phyloP scores from a whole-genome alignment of 2,113 vertebrate species.

The Hydrochoerus hydrochaeris region DNA sequence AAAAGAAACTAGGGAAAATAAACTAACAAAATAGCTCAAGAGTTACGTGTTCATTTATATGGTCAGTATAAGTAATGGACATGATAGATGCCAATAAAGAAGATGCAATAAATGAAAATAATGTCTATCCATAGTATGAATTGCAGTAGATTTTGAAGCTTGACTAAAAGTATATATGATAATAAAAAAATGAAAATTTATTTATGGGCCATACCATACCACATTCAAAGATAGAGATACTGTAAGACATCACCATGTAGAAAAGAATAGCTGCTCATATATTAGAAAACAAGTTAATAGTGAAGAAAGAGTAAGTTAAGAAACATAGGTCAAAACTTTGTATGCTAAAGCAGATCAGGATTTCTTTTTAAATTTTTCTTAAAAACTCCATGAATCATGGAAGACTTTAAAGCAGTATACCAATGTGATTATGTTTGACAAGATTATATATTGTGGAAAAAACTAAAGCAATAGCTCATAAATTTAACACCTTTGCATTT shows the following conservation, averaged over 20 bases:
- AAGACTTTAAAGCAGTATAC: background rate
- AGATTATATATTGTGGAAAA: background rate
- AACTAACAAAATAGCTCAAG: background rate
- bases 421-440: background rate
- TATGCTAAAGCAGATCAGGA: background rate
- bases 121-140: background rate
- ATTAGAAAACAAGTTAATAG: accelerated
- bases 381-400: background rate
- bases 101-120: background rate
- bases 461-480: background rate
- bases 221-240: accelerated
- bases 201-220: background rate
- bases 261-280: accelerated
- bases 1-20: background rate
- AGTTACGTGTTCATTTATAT: background rate
- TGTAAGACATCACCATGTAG: background rate
- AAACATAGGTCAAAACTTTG: background rate
- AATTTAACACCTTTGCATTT: background rate
- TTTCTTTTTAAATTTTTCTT: background rate
- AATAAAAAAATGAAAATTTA: background rate
- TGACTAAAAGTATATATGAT: background rate
- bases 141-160: background rate
- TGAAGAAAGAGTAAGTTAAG: background rate
- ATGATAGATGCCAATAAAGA: background rate
- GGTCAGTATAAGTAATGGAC: background rate